phyloP scores from a whole-genome alignment of 2,797 vertebrate genomes.

The Scyliorhinus canicula region DNA sequence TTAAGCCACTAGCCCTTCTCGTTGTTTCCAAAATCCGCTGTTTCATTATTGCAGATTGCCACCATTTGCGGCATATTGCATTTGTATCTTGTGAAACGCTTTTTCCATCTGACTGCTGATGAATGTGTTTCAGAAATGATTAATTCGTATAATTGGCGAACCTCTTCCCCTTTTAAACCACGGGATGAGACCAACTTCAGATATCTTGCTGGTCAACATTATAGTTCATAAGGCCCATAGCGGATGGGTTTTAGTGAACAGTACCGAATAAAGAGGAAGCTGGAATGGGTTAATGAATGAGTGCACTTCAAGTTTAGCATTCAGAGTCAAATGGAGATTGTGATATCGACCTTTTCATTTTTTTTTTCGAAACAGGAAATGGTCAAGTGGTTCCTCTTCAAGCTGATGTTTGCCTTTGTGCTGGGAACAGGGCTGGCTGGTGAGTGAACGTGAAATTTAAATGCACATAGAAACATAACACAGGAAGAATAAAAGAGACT shows the following conservation, averaged over 20 bases:
- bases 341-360: not conserved
- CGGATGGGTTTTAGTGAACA: not conserved
- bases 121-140: too few species aligned
- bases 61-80: too few species aligned
- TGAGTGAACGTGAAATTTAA: not conserved
- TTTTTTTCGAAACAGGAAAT: slow-evolving; percentile 16
- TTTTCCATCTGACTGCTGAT: too few species aligned
- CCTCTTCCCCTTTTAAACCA: not conserved
- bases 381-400: not conserved
- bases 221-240: not conserved
- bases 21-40: too few species aligned
- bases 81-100: too few species aligned
- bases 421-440: not conserved
- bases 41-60: too few species aligned
- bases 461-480: too few species aligned
- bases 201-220: not conserved
- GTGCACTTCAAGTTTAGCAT: not conserved
- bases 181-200: not conserved
- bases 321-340: not conserved
- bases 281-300: not conserved
- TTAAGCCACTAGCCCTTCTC: too few species aligned
- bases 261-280: not conserved
- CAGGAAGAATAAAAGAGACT: too few species aligned
- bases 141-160: too few species aligned
- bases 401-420: not conserved